Evolutionary conservation across 1,140 invertebrate genomes (phyloP).

Genomic region (Epicauta chinensis): DNA sequence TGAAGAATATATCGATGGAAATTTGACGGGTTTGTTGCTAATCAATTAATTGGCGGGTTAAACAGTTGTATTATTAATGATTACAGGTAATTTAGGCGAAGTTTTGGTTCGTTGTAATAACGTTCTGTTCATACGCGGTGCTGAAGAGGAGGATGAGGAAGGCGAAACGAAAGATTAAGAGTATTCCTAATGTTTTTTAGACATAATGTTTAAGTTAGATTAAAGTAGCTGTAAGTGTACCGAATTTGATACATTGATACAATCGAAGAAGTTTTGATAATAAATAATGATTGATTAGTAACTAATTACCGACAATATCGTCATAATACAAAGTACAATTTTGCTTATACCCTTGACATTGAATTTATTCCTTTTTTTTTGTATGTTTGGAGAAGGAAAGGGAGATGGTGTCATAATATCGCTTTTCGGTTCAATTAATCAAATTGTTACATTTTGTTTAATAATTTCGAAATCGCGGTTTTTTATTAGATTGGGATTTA

Average conservation of each 20-base stretch:
- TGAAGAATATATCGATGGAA: conserved; percentile 95
- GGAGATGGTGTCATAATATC: no score
- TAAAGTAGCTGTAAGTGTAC: no score
- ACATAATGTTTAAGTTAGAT: no score
- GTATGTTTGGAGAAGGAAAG: no score
- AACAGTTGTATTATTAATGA: conserved; percentile 20
- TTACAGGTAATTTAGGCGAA: conserved; percentile 86
- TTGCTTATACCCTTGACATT: no score
- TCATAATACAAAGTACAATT: no score
- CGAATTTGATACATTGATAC: no score
- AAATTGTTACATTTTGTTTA: conserved; percentile 6
- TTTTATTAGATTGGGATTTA: background rate
- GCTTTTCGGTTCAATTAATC: background rate
- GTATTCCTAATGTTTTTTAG: no score
- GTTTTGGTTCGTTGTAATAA: conserved; percentile 98
- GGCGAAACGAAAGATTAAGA: conserved; percentile 89
- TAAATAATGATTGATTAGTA: no score
- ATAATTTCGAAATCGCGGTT: background rate
- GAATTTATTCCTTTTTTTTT: no score
- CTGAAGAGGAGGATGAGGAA: conserved; percentile 96
- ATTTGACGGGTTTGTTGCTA: conserved; percentile 58
- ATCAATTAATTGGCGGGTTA: background rate
- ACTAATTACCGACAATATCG: no score
- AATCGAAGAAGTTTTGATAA: no score
- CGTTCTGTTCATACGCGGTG: conserved; percentile 92